Conservation (phyloP, 2,113 vertebrate species). For the Platysternon megacephalum region DNA sequence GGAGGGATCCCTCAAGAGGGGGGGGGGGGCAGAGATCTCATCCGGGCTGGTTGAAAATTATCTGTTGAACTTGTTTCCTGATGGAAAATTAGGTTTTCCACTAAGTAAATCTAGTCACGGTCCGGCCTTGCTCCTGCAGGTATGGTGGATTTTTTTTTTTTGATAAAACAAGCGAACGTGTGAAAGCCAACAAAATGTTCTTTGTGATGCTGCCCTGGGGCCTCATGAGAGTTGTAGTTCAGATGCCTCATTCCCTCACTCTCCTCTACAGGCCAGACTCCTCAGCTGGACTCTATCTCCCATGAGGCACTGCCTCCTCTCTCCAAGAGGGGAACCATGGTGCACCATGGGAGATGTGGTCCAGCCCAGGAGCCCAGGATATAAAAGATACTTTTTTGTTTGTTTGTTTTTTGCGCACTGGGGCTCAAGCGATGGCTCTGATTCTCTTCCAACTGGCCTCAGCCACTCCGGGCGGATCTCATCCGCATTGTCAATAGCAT, state of each 20-base stretch:
- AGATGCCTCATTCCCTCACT: not conserved
- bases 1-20: not conserved
- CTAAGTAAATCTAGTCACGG: not conserved
- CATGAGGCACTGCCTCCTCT: not conserved
- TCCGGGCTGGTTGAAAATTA: not conserved
- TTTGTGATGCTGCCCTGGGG: not conserved
- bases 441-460: not conserved
- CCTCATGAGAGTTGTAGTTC: not conserved
- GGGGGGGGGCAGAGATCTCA: not conserved
- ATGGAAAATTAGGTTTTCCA: not conserved
- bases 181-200: not conserved
- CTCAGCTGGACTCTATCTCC: not conserved
- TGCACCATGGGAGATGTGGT: not conserved
- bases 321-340: not conserved
- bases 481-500: not conserved
- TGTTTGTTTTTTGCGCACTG: not conserved
- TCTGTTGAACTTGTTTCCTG: too few species aligned
- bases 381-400: not conserved
- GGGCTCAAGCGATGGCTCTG: not conserved
- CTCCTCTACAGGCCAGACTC: not conserved
- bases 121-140: not conserved
- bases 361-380: not conserved
- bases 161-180: not conserved
- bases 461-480: not conserved
- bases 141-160: not conserved